phyloP scores from a whole-genome alignment of 35 echinoderm and acorn worm genomes.

The Strongylocentrotus purpuratus region DNA sequence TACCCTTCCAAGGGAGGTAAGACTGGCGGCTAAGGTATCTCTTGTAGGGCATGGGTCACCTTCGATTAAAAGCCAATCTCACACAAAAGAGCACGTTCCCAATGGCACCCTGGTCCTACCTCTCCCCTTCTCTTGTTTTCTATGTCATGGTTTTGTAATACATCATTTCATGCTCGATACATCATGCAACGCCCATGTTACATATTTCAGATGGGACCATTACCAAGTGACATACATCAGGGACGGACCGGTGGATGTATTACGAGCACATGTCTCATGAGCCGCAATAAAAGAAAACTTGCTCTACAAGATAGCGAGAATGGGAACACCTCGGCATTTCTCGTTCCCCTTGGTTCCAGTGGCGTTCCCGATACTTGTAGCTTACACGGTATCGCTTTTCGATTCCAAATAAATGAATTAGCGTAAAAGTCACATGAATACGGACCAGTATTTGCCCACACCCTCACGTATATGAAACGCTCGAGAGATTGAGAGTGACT shows the following conservation, averaged over 20 bases:
- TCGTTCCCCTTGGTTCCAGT: background rate
- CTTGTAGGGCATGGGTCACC: background rate
- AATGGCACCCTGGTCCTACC: background rate
- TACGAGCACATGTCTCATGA: background rate
- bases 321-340: background rate
- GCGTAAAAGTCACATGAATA: slow-evolving; percentile 10
- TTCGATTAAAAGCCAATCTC: slow-evolving; percentile 13
- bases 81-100: background rate
- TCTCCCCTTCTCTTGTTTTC: background rate
- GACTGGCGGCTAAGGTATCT: slow-evolving; percentile 13
- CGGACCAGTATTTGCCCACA: background rate
- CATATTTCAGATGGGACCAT: background rate
- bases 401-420: slow-evolving; percentile 14
- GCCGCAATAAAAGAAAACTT: background rate
- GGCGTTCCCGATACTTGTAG: background rate
- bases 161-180: background rate
- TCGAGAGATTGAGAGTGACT: background rate
- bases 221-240: background rate
- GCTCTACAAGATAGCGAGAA: background rate
- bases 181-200: background rate
- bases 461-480: background rate
- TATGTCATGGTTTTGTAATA: background rate
- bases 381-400: background rate
- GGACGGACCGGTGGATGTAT: background rate
- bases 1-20: background rate